phyloP scores from a whole-genome alignment of 92 coral and sea anemone genomes.

The Porites cylindrica region DNA sequence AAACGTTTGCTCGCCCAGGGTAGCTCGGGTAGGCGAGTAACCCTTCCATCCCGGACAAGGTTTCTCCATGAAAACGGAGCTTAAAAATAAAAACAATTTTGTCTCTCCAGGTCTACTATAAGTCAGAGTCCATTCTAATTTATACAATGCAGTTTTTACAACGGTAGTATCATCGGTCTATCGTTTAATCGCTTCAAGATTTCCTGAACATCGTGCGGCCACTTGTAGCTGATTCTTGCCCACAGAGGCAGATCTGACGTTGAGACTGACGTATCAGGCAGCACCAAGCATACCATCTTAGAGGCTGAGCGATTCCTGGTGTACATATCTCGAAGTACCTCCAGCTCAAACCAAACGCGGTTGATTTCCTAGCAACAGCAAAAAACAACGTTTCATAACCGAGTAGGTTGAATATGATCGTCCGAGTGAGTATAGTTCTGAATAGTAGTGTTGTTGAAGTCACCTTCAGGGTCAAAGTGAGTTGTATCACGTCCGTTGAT shows the following conservation, averaged over 20 bases:
- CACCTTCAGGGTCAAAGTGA: no score
- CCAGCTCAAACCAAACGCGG: conserved; percentile 50
- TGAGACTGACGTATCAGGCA: conserved; percentile 5
- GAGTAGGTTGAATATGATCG: no score
- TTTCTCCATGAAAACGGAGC: no score
- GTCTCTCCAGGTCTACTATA: no score
- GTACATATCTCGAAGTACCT: conserved; percentile 40
- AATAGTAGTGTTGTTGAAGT: no score
- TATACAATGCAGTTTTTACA: neutral
- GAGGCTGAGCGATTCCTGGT: conserved; percentile 46
- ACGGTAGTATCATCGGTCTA: conserved; percentile 30
- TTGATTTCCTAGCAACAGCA: conserved; percentile 22
- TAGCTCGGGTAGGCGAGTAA: no score
- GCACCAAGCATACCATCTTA: conserved; percentile 44
- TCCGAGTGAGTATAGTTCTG: no score
- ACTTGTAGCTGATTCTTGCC: conserved; percentile 35
- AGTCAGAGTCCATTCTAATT: no score
- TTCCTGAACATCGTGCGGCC: conserved; percentile 39
- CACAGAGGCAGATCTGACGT: conserved; percentile 32
- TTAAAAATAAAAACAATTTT: no score
- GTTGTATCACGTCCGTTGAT: no score
- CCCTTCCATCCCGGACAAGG: no score
- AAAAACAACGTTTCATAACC: neutral
- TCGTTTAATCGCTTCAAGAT: conserved; percentile 48
- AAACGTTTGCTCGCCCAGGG: no score